Percentiles rank a stretch among this genome's conserved stretches.
Conservation (phyloP, 2,797 vertebrate species). For the Luscinia megarhynchos region DNA sequence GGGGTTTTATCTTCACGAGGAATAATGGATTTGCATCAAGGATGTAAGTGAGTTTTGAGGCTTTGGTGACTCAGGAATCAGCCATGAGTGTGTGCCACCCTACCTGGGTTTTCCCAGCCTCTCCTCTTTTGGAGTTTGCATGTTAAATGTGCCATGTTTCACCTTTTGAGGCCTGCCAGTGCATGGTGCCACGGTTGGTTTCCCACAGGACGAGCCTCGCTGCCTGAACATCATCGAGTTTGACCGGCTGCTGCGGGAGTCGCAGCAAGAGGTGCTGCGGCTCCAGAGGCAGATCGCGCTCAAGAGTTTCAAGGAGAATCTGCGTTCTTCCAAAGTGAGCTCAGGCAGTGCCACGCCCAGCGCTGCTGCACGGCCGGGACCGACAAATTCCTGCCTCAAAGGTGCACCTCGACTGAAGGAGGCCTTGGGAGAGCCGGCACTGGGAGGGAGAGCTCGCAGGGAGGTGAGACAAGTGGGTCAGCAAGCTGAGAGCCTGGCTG, state of each 20-base stretch:
- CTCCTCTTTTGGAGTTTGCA: not conserved
- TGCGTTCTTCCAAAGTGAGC: not conserved
- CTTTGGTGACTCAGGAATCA: not conserved
- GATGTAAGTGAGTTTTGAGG: not conserved
- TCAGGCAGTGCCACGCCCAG: not conserved
- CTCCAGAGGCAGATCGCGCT: constrained; percentile 94
- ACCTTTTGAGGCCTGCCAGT: not conserved
- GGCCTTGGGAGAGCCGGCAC: not conserved
- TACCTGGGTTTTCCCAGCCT: not conserved
- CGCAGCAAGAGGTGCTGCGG: constrained; percentile 93
- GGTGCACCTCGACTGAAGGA: not conserved
- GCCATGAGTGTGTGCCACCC: not conserved
- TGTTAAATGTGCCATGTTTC: not conserved
- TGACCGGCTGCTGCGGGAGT: constrained; percentile 90
- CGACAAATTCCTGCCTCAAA: not conserved
- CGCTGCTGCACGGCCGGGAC: not conserved
- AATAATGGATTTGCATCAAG: not conserved
- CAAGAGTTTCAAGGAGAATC: constrained; percentile 75
- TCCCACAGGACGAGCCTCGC: constrained; percentile 71
- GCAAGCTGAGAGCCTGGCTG: rapidly evolving
- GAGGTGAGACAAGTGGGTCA: constrained; percentile 58
- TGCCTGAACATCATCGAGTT: constrained; percentile 82
- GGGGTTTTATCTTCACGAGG: not conserved
- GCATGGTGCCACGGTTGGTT: rapidly evolving
- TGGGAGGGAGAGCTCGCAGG: not conserved